Evolutionary conservation across 2,797 vertebrate species (phyloP).

Genomic region (Phylloscopus collybita): DNA sequence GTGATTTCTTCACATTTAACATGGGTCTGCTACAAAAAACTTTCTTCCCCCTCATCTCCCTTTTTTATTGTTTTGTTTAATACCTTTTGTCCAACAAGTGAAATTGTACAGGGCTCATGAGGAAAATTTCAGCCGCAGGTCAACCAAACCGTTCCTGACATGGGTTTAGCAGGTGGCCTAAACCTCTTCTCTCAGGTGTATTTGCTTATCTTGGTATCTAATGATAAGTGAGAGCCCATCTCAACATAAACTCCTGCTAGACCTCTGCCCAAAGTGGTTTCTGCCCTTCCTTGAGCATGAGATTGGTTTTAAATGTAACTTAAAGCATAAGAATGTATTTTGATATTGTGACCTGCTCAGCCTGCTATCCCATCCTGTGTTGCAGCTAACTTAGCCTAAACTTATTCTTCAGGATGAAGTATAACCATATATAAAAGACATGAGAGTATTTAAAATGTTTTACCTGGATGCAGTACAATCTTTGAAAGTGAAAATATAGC

Average conservation of each 20-base stretch:
- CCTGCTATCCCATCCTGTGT: neutral
- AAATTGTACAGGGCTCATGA: neutral
- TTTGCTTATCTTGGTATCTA: neutral
- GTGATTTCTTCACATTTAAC: neutral
- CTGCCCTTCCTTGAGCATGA: neutral
- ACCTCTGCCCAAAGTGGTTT: neutral
- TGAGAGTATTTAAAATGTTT: neutral
- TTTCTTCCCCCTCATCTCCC: rapidly evolving
- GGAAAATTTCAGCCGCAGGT: neutral
- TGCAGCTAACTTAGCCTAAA: neutral
- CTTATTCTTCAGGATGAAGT: neutral
- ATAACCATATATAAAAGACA: neutral
- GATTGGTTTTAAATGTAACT: neutral
- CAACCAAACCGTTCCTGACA: neutral
- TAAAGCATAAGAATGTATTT: neutral
- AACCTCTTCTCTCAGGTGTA: neutral
- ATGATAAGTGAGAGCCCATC: neutral
- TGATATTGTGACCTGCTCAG: neutral
- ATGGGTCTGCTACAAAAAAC: neutral
- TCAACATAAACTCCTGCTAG: neutral
- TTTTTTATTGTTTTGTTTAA: neutral
- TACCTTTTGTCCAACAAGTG: neutral
- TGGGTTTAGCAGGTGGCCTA: neutral
- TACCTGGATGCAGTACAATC: neutral
- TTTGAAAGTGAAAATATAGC: neutral